phyloP scores from a whole-genome alignment of 1,140 invertebrate species.

The Hylaeus volcanicus region DNA sequence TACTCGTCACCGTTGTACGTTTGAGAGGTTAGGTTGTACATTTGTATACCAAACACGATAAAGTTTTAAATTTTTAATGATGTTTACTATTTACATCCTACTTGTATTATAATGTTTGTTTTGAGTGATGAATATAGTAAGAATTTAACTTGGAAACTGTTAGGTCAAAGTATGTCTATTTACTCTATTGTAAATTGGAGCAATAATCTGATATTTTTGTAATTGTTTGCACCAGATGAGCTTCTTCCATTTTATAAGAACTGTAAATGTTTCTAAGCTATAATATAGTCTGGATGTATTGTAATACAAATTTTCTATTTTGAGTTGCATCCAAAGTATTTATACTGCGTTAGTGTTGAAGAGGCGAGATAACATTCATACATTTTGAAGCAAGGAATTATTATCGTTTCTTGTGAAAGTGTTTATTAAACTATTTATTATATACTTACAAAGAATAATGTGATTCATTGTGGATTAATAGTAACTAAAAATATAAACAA shows the following conservation, averaged over 20 bases:
- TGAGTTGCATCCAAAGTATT: too few species aligned
- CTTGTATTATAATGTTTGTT: neutral
- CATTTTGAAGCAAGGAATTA: too few species aligned
- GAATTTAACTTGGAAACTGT: neutral
- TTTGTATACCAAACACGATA: slow-evolving; percentile 17
- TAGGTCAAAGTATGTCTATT: neutral
- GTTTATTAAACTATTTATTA: too few species aligned
- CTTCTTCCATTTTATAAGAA: too few species aligned
- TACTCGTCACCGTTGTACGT: neutral
- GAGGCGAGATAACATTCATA: too few species aligned
- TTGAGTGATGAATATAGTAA: neutral
- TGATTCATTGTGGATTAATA: too few species aligned
- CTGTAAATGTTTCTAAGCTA: too few species aligned
- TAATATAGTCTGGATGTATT: too few species aligned
- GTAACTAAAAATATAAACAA: too few species aligned
- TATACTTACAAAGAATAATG: too few species aligned
- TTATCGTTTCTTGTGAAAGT: too few species aligned
- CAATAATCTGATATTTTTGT: neutral
- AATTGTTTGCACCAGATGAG: neutral
- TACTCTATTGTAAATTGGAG: neutral
- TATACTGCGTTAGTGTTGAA: too few species aligned
- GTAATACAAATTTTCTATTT: neutral
- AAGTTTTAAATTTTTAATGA: slow-evolving; percentile 3
- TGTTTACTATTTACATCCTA: slow-evolving; percentile 5
- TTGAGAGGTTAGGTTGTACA: slow-evolving; percentile 38